A percentile compares a stretch with the other conserved stretches of the same genome.
These are phyloP conservation scores for Lemur catta DNA, from an alignment of 2,797 vertebrate species.

Conservation along the genomic window DNA sequence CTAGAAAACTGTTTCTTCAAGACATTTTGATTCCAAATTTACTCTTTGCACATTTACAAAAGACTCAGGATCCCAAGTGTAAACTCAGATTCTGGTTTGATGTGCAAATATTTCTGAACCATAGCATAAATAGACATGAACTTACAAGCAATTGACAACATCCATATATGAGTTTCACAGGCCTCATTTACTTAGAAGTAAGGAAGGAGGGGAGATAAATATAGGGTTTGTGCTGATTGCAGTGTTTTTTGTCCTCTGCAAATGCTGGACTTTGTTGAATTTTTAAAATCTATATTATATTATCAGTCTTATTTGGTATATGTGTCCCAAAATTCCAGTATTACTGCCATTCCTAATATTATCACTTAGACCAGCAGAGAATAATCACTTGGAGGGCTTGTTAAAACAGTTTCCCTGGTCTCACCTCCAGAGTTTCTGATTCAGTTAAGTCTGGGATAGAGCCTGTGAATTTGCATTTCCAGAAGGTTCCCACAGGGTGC, in stretches of 20 bases:
- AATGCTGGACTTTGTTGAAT: background rate
- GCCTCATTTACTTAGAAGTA: slow-evolving; percentile 36
- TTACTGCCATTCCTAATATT: background rate
- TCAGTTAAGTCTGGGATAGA: background rate
- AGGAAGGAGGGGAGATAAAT: background rate
- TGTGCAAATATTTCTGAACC: slow-evolving; percentile 84
- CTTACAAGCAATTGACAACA: slow-evolving; percentile 4
- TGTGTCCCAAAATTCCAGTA: background rate
- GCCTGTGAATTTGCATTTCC: background rate
- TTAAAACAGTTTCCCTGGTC: background rate
- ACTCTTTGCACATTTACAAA: slow-evolving; percentile 80
- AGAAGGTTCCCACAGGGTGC: background rate
- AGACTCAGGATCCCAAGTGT: slow-evolving; percentile 80
- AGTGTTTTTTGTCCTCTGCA: background rate
- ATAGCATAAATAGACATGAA: slow-evolving; percentile 46
- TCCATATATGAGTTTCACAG: slow-evolving; percentile 35
- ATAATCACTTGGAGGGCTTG: background rate
- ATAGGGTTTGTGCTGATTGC: background rate
- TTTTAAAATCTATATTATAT: slow-evolving; percentile 7
- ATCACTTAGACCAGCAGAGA: background rate
- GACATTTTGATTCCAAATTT: slow-evolving; percentile 83
- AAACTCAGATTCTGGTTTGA: slow-evolving; percentile 81
- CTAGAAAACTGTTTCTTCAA: slow-evolving; percentile 79
- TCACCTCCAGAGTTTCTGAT: background rate
- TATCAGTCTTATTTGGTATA: background rate